Evolutionary conservation across 2,113 vertebrate species (phyloP), one percentile per base, ranked within the genome.

Genomic region (Baryphthengus martii): DNA sequence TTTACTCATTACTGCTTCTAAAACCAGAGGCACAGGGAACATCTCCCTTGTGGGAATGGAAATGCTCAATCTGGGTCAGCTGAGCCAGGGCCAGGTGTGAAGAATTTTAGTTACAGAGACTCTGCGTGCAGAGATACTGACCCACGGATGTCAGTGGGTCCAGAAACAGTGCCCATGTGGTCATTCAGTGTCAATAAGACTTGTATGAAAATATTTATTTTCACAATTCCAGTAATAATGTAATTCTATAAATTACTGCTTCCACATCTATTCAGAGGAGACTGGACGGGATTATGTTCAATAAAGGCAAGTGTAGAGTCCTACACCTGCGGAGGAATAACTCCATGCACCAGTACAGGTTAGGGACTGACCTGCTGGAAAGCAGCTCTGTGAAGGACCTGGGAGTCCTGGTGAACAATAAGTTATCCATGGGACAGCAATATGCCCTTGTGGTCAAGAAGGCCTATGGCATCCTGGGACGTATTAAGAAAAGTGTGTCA

Each of bases 61-160:
- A 83, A 53, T 4, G 17, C 6, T 10, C 17, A 53, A 19, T 4
- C 24, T 47, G 31, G 13, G 29, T 58, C 0, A 0, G 8, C 31
- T 49, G n/a, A 83, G 39, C 17, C 20, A 35, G 37, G 8, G 21
- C 8, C 28, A 31, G 29, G 21, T 62, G 18, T 62, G 65, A 62
- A 61, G 12, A 6, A 29, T 42, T 49, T 47, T 26, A 39, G 25
- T 44, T 52, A 39, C 35, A 50, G 50, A 71, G 25, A 63, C 21
- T 17, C 19, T 26, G 68, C 59, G 26, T 20, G 5, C 31, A n/a
- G 62, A 88, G 25, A 53, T 13, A 6, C 18, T 3, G 3, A 35
- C 29, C 15, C 1, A 0, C 24, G 21, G 53, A 78, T 62, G 21
- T n/a, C 1, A 5, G 17, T 13, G 5, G 13, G 52, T 62, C 18